Conservation (phyloP, 1,140 invertebrate genomes). For the Leptinotarsa defecta region DNA sequence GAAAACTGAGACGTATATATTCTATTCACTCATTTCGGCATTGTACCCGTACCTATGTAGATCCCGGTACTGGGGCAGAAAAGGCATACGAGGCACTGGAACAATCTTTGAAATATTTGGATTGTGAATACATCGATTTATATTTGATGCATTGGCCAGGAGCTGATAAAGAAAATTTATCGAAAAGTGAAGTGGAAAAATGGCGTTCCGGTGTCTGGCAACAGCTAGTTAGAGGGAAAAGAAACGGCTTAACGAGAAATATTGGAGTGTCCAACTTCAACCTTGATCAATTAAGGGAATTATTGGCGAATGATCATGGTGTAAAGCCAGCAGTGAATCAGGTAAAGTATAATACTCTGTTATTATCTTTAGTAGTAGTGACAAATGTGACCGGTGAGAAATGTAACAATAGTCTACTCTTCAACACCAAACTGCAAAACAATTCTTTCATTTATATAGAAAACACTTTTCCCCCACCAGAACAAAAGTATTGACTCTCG, state of each 20-base stretch:
- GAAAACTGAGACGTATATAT: too few relatives aligned
- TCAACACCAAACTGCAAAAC: too few relatives aligned
- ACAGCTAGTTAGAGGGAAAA: slow-evolving; percentile 67
- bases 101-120: slow-evolving; percentile 67
- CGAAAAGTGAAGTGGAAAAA: neutral
- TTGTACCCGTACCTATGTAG: too few relatives aligned
- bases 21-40: too few relatives aligned
- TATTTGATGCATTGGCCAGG: slow-evolving; percentile 89
- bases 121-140: slow-evolving; percentile 77
- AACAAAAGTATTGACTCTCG: too few relatives aligned
- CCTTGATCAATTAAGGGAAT: slow-evolving; percentile 70
- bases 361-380: too few relatives aligned
- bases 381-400: too few relatives aligned
- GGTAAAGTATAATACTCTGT: slow-evolving; percentile 56
- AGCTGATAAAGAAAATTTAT: slow-evolving; percentile 45
- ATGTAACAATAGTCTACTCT: too few relatives aligned
- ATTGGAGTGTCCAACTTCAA: slow-evolving; percentile 88
- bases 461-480: too few relatives aligned
- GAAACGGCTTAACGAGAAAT: slow-evolving; percentile 66
- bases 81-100: slow-evolving; percentile 62
- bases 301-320: slow-evolving; percentile 64
- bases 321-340: slow-evolving; percentile 77
- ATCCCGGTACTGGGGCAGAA: slow-evolving; percentile 53
- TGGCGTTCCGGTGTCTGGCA: slow-evolving; percentile 66
- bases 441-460: too few relatives aligned